Conservation (phyloP, 2,113 vertebrate genomes). For the zebrafish (Danio rerio) region GRCz12tu NC_133193.1:17807001-17807500, state of each 20-base stretch:
- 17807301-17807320: constrained; percentile 40
- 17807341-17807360: constrained; percentile 49
- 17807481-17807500: too few species aligned
- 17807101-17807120: constrained; percentile 61
- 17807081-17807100: constrained; percentile 51
- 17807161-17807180: constrained; percentile 72
- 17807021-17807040: constrained; percentile 59
- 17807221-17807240: constrained; percentile 70
- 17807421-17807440: constrained; percentile 14
- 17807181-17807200: constrained; percentile 63
- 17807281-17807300: constrained; percentile 50
- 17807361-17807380: constrained; percentile 59
- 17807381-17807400: constrained; percentile 28
- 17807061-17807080: constrained; percentile 62
- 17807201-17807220: constrained; percentile 67
- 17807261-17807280: constrained; percentile 47
- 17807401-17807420: constrained; percentile 31
- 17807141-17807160: constrained; percentile 51
- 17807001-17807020: constrained; percentile 68
- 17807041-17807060: constrained; percentile 75
- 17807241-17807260: constrained; percentile 56
- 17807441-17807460: constrained; percentile 28
- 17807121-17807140: constrained; percentile 59
- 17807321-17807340: constrained; percentile 33
- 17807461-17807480: not conserved